Evolutionary conservation across 2,113 vertebrate genomes (phyloP).

Genomic region (Leuciscus idus): DNA sequence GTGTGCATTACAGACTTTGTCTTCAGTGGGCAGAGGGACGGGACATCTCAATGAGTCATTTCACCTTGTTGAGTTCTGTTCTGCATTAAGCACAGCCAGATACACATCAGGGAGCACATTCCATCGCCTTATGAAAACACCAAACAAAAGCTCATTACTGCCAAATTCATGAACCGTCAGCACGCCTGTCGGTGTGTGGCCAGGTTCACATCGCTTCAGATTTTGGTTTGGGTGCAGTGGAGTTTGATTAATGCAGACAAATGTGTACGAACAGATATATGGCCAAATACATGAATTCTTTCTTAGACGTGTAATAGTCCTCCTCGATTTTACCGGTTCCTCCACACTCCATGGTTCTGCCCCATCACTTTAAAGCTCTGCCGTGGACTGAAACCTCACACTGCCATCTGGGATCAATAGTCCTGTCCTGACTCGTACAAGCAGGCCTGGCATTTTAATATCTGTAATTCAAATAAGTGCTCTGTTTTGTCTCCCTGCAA

Average conservation of each 20-base stretch:
- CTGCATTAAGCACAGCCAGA: conserved; percentile 33
- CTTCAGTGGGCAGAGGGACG: not conserved
- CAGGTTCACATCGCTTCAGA: conserved; percentile 13
- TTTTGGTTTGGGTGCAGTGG: conserved; percentile 19
- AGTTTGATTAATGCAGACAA: conserved; percentile 24
- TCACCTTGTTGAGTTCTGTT: conserved; percentile 27
- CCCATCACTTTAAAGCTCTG: conserved; percentile 67
- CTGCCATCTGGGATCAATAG: conserved; percentile 81
- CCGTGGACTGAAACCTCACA: conserved; percentile 52
- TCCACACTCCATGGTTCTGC: conserved; percentile 48
- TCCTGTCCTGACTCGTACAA: conserved; percentile 71
- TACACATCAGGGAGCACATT: conserved; percentile 43
- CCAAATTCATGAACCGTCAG: conserved; percentile 21
- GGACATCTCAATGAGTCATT: conserved; percentile 25
- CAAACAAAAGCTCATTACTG: conserved; percentile 36
- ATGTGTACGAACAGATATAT: conserved; percentile 36
- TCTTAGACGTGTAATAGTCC: conserved; percentile 28
- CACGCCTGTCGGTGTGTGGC: conserved; percentile 21
- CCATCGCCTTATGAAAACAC: conserved; percentile 8
- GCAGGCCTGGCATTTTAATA: conserved; percentile 76
- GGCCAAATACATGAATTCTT: conserved; percentile 38
- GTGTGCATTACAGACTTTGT: not conserved
- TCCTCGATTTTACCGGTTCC: conserved; percentile 30
- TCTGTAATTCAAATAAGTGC: conserved; percentile 80
- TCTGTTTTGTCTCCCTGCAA: conserved; percentile 74